Evolutionary conservation across 2,113 vertebrate genomes (phyloP), one percentile per base, ranked within the genome.

Genomic region (Pelodiscus sinensis): DNA sequence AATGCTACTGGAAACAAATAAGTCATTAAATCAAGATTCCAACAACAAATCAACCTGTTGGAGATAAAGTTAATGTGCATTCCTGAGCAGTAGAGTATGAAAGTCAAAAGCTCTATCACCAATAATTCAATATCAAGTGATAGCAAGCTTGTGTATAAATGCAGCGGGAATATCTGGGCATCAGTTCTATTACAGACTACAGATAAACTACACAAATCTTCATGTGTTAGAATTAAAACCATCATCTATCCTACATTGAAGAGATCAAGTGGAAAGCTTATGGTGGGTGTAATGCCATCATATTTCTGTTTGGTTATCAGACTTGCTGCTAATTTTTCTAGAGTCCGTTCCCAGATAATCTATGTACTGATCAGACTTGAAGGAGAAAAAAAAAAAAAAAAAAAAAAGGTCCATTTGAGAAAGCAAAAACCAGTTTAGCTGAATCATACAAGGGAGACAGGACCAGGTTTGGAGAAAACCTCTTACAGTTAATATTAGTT

Each of bases 201-300:
- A 96, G 96, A 98, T 95, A 97, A 98, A 98, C 97, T 97, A 97
- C 97, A 95, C 68, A 97, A 97, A 97, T 62, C 92, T 92, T 97
- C 84, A 25, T 77, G 96, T 93, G 96, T 96, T 96, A 97, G 95
- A 95, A 97, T 94, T 83, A 96, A 97, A 97, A 96, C 92, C 55
- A 4, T 90, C 95, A 78, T 96, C 90, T 94, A 81, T 95, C 96
- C 96, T 95, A 58, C 13, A 87, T 21, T 60, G 80, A 94, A 87
- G 14, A 82, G 31, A 90, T 25, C 78, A 44, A 68, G 73, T 6
- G 12, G 2, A 91, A 93, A 95, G 71, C 84, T 92, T 93, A 85
- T n/a, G 62, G 58, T 94, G 86, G 92, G 18, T 58, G 58, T 75
- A 91, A 57, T 68, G 87, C 21, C 65, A 75, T 54, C 0, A 87